Evolutionary conservation across 2,888 invertebrate genomes (phyloP).

Genomic region (Dasypolia templi): DNA sequence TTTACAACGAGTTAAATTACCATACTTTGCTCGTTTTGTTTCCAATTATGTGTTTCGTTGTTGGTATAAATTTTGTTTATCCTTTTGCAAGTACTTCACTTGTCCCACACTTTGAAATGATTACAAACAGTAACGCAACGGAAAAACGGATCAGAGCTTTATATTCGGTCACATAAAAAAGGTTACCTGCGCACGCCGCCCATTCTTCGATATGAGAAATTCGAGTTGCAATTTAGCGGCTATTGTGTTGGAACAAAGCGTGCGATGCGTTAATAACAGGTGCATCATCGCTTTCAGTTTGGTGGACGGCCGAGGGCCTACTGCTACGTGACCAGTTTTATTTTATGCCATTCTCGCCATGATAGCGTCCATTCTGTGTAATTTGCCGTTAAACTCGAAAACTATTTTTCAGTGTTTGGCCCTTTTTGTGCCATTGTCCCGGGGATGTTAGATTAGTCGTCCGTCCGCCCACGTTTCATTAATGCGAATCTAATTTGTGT

Average conservation of each 20-base stretch:
- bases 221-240: conserved; percentile 88
- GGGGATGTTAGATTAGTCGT: conserved; percentile 81
- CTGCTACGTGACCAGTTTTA: conserved; percentile 86
- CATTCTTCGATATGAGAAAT: conserved; percentile 84
- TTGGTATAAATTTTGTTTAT: conserved; percentile 28
- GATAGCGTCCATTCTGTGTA: conserved; percentile 86
- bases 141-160: conserved; percentile 69
- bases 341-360: conserved; percentile 85
- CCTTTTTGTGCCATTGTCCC: conserved; percentile 82
- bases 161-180: conserved; percentile 73
- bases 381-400: conserved; percentile 85
- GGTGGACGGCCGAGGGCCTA: conserved; percentile 69
- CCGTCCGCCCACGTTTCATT: conserved; percentile 85
- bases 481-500: conserved; percentile 87
- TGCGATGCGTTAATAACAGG: conserved; percentile 89
- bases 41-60: conserved; percentile 48
- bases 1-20: conserved; percentile 68
- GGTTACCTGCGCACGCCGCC: conserved; percentile 80
- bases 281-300: conserved; percentile 87
- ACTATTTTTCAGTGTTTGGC: conserved; percentile 86
- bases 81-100: no score
- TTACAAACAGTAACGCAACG: conserved; percentile 55
- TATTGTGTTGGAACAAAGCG: conserved; percentile 88
- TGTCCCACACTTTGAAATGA: conserved; percentile 8
- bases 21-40: conserved; percentile 61